These are phyloP conservation scores for Triplophysa rosa DNA, from an alignment of 2,113 vertebrate species.

Conservation along the genomic window DNA sequence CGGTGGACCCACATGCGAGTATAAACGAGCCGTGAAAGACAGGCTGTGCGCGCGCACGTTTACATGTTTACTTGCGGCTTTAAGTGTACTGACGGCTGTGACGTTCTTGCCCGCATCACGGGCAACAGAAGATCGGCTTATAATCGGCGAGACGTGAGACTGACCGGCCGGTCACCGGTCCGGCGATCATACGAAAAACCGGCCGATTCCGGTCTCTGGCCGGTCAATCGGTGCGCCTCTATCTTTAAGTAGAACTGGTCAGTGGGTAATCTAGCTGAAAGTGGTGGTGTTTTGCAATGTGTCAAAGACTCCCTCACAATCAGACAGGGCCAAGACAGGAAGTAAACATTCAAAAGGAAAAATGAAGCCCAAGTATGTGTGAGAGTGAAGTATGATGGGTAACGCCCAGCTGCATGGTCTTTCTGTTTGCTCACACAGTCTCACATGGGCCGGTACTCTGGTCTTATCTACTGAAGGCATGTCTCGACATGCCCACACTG, in stretches of 20 bases:
- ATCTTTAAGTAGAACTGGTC: neutral
- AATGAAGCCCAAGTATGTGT: neutral
- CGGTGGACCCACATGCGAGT: too few relatives aligned
- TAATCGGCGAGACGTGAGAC: too few relatives aligned
- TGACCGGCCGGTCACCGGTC: too few relatives aligned
- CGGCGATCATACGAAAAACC: too few relatives aligned
- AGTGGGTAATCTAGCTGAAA: neutral
- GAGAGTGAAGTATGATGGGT: neutral
- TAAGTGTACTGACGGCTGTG: too few relatives aligned
- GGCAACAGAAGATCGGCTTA: too few relatives aligned
- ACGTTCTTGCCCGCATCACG: too few relatives aligned
- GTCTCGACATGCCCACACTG: slow-evolving; percentile 53
- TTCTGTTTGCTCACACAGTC: slow-evolving; percentile 14
- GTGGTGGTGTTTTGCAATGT: neutral
- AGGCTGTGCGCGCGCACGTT: too few relatives aligned
- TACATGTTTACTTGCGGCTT: too few relatives aligned
- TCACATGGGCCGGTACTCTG: slow-evolving; percentile 25
- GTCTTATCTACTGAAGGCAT: slow-evolving; percentile 49
- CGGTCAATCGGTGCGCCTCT: too few relatives aligned
- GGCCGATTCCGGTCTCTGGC: too few relatives aligned
- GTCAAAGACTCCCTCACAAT: neutral
- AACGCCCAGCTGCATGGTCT: neutral
- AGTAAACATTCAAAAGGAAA: neutral
- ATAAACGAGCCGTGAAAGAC: too few relatives aligned
- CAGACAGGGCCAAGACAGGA: neutral